Percentiles rank a stretch among this genome's conserved stretches.
These are phyloP conservation scores for Leucophenga varia DNA, from an alignment of 1,140 invertebrate genomes.

Conservation along the genomic window DNA sequence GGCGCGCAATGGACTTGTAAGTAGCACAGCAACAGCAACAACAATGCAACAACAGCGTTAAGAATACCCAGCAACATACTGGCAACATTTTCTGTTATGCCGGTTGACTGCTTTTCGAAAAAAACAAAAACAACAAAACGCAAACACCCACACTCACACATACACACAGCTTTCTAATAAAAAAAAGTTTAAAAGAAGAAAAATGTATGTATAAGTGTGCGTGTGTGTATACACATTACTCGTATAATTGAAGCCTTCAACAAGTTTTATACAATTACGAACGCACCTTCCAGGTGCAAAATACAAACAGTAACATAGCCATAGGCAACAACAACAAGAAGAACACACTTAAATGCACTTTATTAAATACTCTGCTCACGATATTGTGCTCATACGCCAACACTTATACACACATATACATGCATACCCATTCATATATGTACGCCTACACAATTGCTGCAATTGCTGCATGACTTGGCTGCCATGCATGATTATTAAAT, in stretches of 20 bases:
- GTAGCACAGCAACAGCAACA: slow-evolving; percentile 16
- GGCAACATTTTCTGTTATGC: slow-evolving; percentile 6
- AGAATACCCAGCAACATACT: neutral
- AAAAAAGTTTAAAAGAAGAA: slow-evolving; percentile 33
- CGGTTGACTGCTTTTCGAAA: slow-evolving; percentile 14
- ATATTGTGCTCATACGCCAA: too few species aligned
- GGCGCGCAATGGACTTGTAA: neutral
- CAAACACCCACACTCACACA: neutral
- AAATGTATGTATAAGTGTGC: slow-evolving; percentile 8
- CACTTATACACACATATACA: too few species aligned
- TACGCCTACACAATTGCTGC: too few species aligned
- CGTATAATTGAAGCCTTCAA: slow-evolving; percentile 48
- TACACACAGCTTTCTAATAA: slow-evolving; percentile 25
- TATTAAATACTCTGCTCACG: too few species aligned
- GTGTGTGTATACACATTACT: slow-evolving; percentile 9
- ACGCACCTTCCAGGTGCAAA: slow-evolving; percentile 38
- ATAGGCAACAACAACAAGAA: too few species aligned
- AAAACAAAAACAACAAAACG: slow-evolving; percentile 13
- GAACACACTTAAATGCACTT: too few species aligned
- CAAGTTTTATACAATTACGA: slow-evolving; percentile 50
- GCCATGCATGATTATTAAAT: too few species aligned
- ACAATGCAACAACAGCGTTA: neutral
- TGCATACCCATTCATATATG: too few species aligned
- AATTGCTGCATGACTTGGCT: too few species aligned
- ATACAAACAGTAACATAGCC: slow-evolving; percentile 2